Percentiles rank a stretch among this genome's conserved stretches.
These are phyloP conservation scores for Atethmia centrago DNA, from an alignment of 2,888 invertebrate species.

Conservation along the genomic window DNA sequence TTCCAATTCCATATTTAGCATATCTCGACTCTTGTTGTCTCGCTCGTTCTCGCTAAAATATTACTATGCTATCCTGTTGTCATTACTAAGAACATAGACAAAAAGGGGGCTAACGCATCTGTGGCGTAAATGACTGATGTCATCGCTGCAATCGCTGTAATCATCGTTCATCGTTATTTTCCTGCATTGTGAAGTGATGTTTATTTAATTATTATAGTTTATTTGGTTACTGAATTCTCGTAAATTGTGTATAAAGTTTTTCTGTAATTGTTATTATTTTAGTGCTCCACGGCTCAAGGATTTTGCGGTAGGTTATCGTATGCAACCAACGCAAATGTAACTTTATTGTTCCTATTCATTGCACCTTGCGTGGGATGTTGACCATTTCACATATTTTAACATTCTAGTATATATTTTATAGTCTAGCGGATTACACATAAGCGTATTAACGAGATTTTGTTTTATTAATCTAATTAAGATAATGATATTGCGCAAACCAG, in stretches of 20 bases:
- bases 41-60: constrained; percentile 19
- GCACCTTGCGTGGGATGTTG: constrained; percentile 86
- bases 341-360: constrained; percentile 75
- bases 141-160: constrained; percentile 78
- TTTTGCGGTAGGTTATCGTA: constrained; percentile 75
- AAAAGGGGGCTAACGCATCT: constrained; percentile 51
- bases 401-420: constrained; percentile 39
- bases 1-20: constrained; percentile 39
- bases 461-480: constrained; percentile 48
- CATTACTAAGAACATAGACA: constrained; percentile 39
- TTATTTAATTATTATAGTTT: constrained; percentile 60
- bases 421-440: constrained; percentile 15
- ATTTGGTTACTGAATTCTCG: constrained; percentile 45
- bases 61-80: constrained; percentile 42
- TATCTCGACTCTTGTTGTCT: constrained; percentile 19
- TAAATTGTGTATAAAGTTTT: constrained; percentile 48
- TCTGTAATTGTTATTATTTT: constrained; percentile 38
- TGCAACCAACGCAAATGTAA: constrained; percentile 70
- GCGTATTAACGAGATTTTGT: constrained; percentile 8
- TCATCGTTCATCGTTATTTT: constrained; percentile 63
- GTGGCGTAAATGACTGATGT: constrained; percentile 76
- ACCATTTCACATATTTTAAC: constrained; percentile 69
- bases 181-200: constrained; percentile 59
- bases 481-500: constrained; percentile 44
- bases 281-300: constrained; percentile 71